phyloP scores from a whole-genome alignment of 92 coral and sea anemone species.

The Palythoa caribaeorum region DNA sequence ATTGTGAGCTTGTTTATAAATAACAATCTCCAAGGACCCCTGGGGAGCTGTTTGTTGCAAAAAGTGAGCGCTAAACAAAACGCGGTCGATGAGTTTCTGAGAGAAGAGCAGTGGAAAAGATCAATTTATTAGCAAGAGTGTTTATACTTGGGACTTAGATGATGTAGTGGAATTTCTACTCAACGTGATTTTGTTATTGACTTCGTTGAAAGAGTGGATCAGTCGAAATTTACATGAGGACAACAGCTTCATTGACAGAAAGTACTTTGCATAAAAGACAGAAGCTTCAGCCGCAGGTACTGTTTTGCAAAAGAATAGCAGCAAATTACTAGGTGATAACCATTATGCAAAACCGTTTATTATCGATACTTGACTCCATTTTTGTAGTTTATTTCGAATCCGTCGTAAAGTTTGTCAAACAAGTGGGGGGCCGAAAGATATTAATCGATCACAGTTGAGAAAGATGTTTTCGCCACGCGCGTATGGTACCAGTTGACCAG shows the following conservation, averaged over 20 bases:
- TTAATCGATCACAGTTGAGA: not conserved
- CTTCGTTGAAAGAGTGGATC: not conserved
- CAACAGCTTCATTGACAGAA: constrained; percentile 35
- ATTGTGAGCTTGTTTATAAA: not conserved
- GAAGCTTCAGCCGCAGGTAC: constrained; percentile 22
- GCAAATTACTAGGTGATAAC: constrained; percentile 49
- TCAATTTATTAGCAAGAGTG: not conserved
- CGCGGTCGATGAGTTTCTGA: not conserved
- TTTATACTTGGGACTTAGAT: not conserved
- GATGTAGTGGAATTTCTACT: not conserved
- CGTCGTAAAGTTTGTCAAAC: constrained; percentile 36
- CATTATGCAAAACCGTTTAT: constrained; percentile 40
- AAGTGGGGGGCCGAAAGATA: constrained; percentile 20
- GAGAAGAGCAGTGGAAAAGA: constrained; percentile 6
- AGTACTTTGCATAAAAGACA: constrained; percentile 46
- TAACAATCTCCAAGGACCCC: not conserved
- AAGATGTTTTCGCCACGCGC: constrained; percentile 25
- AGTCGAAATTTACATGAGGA: constrained; percentile 25
- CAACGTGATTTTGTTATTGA: not conserved
- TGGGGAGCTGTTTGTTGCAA: not conserved
- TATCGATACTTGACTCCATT: constrained; percentile 45
- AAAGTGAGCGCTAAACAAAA: not conserved
- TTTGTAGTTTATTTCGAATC: constrained; percentile 30
- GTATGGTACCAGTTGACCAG: constrained; percentile 16
- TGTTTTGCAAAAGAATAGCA: constrained; percentile 51